Evolutionary conservation across 2,888 invertebrate genomes (phyloP).

Genomic region (Morpho achilles): DNA sequence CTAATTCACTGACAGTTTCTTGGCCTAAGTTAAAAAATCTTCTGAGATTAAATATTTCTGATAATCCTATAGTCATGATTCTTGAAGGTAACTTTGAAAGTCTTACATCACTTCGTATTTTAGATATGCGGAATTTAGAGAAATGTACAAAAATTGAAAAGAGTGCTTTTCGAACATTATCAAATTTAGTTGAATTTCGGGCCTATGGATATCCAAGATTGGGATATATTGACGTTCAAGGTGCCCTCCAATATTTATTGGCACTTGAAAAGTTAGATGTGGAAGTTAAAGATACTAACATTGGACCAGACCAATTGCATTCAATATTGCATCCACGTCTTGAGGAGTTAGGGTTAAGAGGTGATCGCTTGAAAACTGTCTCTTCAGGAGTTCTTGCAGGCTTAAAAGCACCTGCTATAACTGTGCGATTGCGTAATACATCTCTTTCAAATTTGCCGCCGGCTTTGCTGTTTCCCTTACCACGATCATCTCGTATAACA

Average conservation of each 20-base stretch:
- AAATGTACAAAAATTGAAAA: conserved; percentile 89
- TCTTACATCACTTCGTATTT: conserved; percentile 81
- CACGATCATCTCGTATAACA: conserved; percentile 88
- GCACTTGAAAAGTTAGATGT: conserved; percentile 88
- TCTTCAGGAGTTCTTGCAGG: conserved; percentile 92
- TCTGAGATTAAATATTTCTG: conserved; percentile 87
- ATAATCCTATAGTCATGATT: conserved; percentile 89
- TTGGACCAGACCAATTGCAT: conserved; percentile 90
- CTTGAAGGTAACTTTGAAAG: conserved; percentile 87
- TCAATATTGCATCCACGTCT: conserved; percentile 88
- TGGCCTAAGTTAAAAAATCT: conserved; percentile 86
- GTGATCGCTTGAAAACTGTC: conserved; percentile 85
- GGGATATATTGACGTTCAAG: conserved; percentile 92
- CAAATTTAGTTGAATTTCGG: conserved; percentile 83
- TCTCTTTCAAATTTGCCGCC: conserved; percentile 88
- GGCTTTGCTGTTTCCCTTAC: conserved; percentile 91
- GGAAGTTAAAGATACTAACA: conserved; percentile 90
- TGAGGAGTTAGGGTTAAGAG: conserved; percentile 85
- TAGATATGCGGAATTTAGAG: conserved; percentile 83
- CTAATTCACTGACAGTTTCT: conserved; percentile 80
- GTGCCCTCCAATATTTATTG: conserved; percentile 86
- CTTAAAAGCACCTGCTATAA: conserved; percentile 84
- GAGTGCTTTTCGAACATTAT: conserved; percentile 85
- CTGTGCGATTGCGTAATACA: conserved; percentile 88
- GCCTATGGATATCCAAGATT: conserved; percentile 88